Evolutionary conservation across 2,888 invertebrate species (phyloP).

Genomic region (Melanophora roralis): DNA sequence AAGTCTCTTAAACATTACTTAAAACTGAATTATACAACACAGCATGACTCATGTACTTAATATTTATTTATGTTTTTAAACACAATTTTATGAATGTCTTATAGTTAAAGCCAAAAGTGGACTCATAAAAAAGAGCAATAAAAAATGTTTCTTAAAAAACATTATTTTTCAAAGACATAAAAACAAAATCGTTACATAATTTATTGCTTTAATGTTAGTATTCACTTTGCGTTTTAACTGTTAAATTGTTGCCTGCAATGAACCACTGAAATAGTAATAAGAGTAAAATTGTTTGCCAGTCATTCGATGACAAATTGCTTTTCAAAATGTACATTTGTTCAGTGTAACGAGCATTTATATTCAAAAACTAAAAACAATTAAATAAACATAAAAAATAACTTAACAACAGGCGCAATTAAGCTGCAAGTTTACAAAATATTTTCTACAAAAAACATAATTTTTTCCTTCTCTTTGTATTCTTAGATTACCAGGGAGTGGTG

Average conservation of each 20-base stretch:
- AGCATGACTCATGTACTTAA: no score
- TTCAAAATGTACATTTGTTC: conserved; percentile 10
- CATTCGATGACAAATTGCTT: conserved; percentile 55
- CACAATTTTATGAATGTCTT: no score
- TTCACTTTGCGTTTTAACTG: background rate
- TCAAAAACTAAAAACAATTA: conserved; percentile 1
- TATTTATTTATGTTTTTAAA: no score
- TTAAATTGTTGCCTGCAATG: background rate
- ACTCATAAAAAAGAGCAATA: no score
- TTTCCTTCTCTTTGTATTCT: background rate
- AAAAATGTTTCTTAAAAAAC: no score
- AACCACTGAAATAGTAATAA: background rate
- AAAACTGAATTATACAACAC: no score
- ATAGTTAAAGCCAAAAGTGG: no score
- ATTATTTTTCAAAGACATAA: no score
- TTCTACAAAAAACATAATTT: background rate
- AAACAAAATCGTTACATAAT: no score
- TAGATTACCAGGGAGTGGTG: conserved; percentile 19
- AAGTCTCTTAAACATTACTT: no score
- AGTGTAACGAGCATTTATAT: conserved; percentile 5
- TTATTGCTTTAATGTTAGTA: background rate
- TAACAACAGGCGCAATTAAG: background rate
- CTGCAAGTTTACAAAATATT: background rate
- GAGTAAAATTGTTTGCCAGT: conserved; percentile 23
- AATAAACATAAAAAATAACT: background rate